These are phyloP conservation scores for Eucera pruinosa DNA, from an alignment of 2,888 invertebrate species.

Conservation along the genomic window DNA sequence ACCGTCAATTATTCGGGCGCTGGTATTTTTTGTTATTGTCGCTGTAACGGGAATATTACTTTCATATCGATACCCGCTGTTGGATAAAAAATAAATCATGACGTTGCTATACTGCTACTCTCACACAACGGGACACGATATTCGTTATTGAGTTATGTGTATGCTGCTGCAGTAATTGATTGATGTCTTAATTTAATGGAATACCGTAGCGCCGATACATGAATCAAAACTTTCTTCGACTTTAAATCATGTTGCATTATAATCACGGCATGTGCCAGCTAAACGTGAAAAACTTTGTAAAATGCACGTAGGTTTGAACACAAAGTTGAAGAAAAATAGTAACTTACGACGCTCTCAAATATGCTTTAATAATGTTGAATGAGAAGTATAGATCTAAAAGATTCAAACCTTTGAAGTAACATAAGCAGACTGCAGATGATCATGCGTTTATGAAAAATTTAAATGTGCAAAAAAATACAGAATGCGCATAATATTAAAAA, in stretches of 20 bases:
- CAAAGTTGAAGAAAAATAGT: no score
- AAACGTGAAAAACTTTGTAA: neutral
- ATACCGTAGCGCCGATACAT: neutral
- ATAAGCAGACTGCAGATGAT: no score
- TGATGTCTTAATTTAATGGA: neutral
- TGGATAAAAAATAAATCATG: constrained; percentile 50
- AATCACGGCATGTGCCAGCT: neutral
- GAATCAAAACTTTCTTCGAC: neutral
- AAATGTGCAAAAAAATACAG: no score
- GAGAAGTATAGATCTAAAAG: no score
- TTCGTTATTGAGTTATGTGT: neutral
- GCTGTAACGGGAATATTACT: constrained; percentile 25
- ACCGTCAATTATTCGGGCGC: constrained; percentile 27
- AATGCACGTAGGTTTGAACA: no score
- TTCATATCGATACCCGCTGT: constrained; percentile 22
- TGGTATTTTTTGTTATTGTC: neutral
- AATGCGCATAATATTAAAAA: no score
- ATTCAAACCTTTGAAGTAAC: no score
- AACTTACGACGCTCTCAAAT: no score
- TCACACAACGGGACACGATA: neutral
- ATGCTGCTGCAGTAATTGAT: constrained; percentile 7
- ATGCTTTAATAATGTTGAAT: no score
- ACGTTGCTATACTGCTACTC: constrained; percentile 19
- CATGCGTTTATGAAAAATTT: no score
- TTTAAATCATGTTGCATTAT: neutral